Evolutionary conservation across 2,797 vertebrate species (phyloP).

Genomic region (Phrynocephalus forsythii): DNA sequence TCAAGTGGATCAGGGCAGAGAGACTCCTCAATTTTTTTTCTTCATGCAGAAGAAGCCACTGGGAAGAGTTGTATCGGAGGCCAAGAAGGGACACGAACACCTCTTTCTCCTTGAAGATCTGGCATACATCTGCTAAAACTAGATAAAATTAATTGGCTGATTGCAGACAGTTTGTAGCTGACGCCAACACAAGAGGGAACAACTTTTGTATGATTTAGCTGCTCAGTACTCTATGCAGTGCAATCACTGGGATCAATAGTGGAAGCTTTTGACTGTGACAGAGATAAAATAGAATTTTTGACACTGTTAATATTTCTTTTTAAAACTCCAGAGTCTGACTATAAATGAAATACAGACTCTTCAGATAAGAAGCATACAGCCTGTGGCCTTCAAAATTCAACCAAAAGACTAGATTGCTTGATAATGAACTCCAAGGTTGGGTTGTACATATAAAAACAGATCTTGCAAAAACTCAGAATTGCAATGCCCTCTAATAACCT

Average conservation of each 20-base stretch:
- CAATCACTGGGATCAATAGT: not conserved
- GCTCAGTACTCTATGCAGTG: constrained; percentile 9
- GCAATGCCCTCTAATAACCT: not conserved
- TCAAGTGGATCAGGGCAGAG: constrained; percentile 54
- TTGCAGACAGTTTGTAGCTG: constrained; percentile 30
- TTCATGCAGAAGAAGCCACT: constrained; percentile 47
- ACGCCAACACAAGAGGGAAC: constrained; percentile 50
- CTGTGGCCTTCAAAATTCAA: not conserved
- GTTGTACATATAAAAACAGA: not conserved
- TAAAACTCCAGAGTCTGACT: accelerated
- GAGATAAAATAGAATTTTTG: constrained; percentile 10
- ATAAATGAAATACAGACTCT: not conserved
- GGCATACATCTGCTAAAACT: constrained; percentile 60
- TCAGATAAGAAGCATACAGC: not conserved
- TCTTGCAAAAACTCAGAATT: not conserved
- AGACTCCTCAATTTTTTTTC: constrained; percentile 49
- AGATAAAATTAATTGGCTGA: constrained; percentile 65
- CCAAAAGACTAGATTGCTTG: not conserved
- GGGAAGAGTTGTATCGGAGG: constrained; percentile 54
- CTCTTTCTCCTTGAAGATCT: constrained; percentile 61
- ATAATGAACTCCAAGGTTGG: not conserved
- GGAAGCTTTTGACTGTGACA: not conserved
- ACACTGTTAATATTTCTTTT: not conserved
- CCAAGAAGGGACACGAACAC: constrained; percentile 47
- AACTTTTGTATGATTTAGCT: constrained; percentile 45